Conservation (phyloP, 2,888 invertebrate species). For the Eupithecia abbreviata region DNA sequence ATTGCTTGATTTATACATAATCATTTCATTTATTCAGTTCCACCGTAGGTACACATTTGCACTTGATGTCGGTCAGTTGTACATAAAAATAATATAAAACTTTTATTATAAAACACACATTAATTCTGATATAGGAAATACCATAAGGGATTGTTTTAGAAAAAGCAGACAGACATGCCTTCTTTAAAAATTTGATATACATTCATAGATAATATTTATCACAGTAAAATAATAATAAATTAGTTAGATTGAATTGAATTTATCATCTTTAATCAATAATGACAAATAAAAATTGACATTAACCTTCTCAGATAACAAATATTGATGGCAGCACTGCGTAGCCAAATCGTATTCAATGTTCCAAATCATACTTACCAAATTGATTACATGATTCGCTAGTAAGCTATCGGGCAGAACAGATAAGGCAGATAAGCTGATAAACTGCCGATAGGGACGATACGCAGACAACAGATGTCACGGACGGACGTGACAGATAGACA, state of each 20-base stretch:
- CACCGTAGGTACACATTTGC: no score
- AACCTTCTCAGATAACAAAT: constrained; percentile 22
- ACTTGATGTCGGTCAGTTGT: no score
- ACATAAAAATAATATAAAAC: no score
- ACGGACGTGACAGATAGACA: constrained; percentile 43
- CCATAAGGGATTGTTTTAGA: no score
- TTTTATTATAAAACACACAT: no score
- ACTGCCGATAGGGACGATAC: constrained; percentile 43
- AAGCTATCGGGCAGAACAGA: constrained; percentile 39
- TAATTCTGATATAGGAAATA: no score
- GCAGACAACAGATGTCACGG: constrained; percentile 55
- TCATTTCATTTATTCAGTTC: no score
- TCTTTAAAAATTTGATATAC: no score
- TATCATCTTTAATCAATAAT: constrained; percentile 14
- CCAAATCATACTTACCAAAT: constrained; percentile 38
- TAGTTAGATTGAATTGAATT: no score
- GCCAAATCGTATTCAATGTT: constrained; percentile 25
- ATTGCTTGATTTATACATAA: background rate
- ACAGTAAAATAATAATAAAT: no score
- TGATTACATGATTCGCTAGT: constrained; percentile 38
- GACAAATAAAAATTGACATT: constrained; percentile 18
- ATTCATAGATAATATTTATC: no score
- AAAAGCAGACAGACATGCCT: no score
- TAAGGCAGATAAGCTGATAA: constrained; percentile 50
- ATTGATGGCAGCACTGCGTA: constrained; percentile 30